These are phyloP conservation scores for Propithecus perrieri DNA, from an alignment of 2,797 vertebrate species.

Conservation along the genomic window DNA sequence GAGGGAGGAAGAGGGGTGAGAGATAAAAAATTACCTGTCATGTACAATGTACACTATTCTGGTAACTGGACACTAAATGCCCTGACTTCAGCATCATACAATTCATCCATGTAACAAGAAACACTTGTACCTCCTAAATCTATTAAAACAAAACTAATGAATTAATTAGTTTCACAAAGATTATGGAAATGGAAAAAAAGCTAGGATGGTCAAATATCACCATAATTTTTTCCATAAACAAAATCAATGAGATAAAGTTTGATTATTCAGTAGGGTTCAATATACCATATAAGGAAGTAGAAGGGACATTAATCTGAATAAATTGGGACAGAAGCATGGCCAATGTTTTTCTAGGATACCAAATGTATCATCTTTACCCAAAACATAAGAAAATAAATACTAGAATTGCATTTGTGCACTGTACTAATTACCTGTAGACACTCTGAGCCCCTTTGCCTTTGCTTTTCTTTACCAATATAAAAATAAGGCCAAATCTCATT, in stretches of 20 bases:
- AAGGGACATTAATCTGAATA: conserved; percentile 25
- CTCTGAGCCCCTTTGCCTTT: neutral
- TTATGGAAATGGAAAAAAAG: neutral
- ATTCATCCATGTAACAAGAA: neutral
- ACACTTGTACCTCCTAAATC: neutral
- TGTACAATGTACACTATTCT: neutral
- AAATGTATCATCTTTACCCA: neutral
- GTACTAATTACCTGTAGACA: neutral
- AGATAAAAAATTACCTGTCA: neutral
- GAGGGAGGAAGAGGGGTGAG: neutral
- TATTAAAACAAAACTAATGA: neutral
- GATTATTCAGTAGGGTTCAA: neutral
- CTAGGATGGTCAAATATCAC: neutral
- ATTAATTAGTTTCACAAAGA: neutral
- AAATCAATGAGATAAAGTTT: neutral
- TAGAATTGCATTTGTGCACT: neutral
- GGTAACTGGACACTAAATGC: neutral
- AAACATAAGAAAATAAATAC: conserved; percentile 1
- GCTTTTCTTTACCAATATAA: conserved; percentile 18
- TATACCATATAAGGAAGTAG: neutral
- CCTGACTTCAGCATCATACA: neutral
- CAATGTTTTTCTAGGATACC: neutral
- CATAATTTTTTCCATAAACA: conserved; percentile 16
- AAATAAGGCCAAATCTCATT: conserved; percentile 9
- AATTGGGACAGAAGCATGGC: neutral